A percentile compares a stretch with the other conserved stretches of the same genome.
Evolutionary conservation across 2,113 vertebrate genomes (phyloP).

Genomic region (Benitochromis conjunctus): DNA sequence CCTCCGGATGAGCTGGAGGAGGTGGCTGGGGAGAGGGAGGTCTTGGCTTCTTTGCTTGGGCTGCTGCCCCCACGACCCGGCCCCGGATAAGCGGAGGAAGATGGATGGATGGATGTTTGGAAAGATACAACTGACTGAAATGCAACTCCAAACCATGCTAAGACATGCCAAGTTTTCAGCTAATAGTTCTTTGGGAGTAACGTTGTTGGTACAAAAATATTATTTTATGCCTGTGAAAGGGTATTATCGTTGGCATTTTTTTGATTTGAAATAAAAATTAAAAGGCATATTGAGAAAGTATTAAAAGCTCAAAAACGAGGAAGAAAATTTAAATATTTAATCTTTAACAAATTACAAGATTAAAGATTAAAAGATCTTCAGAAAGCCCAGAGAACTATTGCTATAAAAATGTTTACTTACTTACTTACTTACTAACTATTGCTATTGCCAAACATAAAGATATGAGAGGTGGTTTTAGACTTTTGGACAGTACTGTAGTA

Average conservation of each 20-base stretch:
- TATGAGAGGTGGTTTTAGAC: background rate
- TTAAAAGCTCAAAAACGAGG: background rate
- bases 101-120: no score
- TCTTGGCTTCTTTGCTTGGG: no score
- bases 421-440: no score
- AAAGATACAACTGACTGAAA: background rate
- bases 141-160: background rate
- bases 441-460: background rate
- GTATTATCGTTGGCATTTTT: background rate
- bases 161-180: background rate
- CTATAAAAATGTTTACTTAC: no score
- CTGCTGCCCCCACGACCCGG: no score
- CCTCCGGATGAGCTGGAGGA: no score
- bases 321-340: background rate
- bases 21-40: no score
- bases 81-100: no score
- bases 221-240: background rate
- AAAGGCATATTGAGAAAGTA: background rate
- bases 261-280: background rate
- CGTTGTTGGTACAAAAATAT: background rate
- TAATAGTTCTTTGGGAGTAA: background rate
- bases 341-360: background rate
- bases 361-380: background rate
- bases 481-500: background rate
- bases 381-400: background rate